These are phyloP conservation scores for Apocrypta bakeri DNA, from an alignment of 1,140 invertebrate genomes.

Conservation along the genomic window DNA sequence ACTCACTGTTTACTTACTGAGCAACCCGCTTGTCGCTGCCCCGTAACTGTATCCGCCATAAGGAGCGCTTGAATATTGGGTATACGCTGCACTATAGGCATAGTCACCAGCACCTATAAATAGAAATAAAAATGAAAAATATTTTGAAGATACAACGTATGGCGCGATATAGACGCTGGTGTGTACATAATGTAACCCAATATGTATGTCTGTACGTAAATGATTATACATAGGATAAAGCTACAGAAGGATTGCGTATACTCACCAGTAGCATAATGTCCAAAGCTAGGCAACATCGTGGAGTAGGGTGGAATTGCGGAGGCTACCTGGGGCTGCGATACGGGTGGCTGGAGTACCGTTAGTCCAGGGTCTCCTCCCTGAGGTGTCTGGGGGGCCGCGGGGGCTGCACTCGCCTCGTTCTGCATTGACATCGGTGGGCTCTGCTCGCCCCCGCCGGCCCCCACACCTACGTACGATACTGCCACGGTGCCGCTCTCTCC, in stretches of 20 bases:
- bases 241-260: constrained; percentile 59
- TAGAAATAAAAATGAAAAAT: constrained; percentile 6
- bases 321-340: constrained; percentile 71
- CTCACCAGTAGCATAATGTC: constrained; percentile 83
- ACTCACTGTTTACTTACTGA: constrained; percentile 88
- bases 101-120: constrained; percentile 81
- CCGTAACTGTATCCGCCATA: constrained; percentile 85
- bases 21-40: constrained; percentile 82
- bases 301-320: constrained; percentile 75
- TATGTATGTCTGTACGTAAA: too few relatives aligned
- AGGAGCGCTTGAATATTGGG: constrained; percentile 81
- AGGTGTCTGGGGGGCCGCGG: constrained; percentile 74
- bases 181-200: too few relatives aligned
- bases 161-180: too few relatives aligned
- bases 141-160: too few relatives aligned
- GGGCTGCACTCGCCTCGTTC: constrained; percentile 74
- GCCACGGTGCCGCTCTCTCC: constrained; percentile 76
- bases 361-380: constrained; percentile 72
- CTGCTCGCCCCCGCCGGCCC: constrained; percentile 74
- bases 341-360: constrained; percentile 76
- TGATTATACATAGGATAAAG: constrained; percentile 49
- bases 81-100: constrained; percentile 83
- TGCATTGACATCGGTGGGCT: constrained; percentile 78
- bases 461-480: constrained; percentile 75
- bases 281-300: constrained; percentile 83